Evolutionary conservation across 2,113 vertebrate genomes (phyloP), one percentile per base, ranked within the genome.

Genomic region (Noturus placidus): DNA sequence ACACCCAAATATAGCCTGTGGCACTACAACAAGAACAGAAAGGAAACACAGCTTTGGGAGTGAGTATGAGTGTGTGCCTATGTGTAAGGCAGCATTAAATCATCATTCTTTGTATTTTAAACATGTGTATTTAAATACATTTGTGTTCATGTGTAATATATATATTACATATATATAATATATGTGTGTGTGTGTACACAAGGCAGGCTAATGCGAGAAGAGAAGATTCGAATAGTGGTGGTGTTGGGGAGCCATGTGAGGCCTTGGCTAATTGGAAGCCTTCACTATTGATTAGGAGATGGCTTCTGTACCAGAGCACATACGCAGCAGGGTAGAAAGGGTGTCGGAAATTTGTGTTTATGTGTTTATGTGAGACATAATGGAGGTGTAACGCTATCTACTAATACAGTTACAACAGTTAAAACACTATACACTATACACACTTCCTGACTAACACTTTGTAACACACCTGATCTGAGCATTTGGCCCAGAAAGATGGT

Each of bases 281-380:
- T 93, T 91, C 90, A 91, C 90, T 92, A 91, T 91, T 88, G 92
- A 93, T 92, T 92, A 91, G 86, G 72, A 91, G 90, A 91, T 88
- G 86, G 90, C 90, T 91, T 83, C 79, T 81, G 90, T 90, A 87
- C 80, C 65, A 86, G 82, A 89, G 83, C 69, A 89, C 87, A 85
- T 88, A 85, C 85, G 86, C 87, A 86, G 88, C 89, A 65, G 88
- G 84, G 56, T 38, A 83, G 85, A 84, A 90, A 79, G 74, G 80
- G 77, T 87, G 87, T 83, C 25, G 33, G 88, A 89, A 82, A 79
- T 65, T 65, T 59, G 79, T 59, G 67, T 30, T 50, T 83, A 74
- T 59, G 54, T 84, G 80, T n/a, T 42, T 46, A 46, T 42, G 70
- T 38, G 15, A 82, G 79, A 81, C 69, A 77, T 87, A 72, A 84